phyloP scores from a whole-genome alignment of 2,888 invertebrate genomes.

The Synanthedon vespiformis region DNA sequence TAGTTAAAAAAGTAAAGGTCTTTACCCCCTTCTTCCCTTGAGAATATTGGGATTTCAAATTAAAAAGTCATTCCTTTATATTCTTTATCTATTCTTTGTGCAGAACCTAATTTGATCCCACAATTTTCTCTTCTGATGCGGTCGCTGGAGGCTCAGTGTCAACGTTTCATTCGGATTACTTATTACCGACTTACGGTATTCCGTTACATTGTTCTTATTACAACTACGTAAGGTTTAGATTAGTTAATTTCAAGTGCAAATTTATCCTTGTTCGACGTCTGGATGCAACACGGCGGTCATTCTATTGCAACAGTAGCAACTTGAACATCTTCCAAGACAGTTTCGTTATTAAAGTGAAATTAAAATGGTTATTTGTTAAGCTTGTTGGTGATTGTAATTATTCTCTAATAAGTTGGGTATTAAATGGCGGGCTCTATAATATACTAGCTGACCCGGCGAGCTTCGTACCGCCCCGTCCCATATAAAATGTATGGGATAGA shows the following conservation, averaged over 20 bases:
- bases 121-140: constrained; percentile 46
- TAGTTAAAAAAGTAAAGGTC: background rate
- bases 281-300: constrained; percentile 50
- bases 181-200: constrained; percentile 21
- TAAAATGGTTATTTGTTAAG: constrained; percentile 32
- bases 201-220: constrained; percentile 10
- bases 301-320: constrained; percentile 35
- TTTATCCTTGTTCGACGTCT: constrained; percentile 19
- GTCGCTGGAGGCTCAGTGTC: constrained; percentile 52
- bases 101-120: constrained; percentile 58
- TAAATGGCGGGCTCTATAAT: too few species aligned
- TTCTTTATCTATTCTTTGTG: constrained; percentile 40
- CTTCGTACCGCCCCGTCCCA: too few species aligned
- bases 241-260: constrained; percentile 5
- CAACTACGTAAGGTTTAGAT: constrained; percentile 13
- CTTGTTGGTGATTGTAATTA: constrained; percentile 12
- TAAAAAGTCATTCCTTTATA: constrained; percentile 23
- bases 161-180: constrained; percentile 60
- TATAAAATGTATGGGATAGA: too few species aligned
- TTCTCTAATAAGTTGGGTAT: too few species aligned
- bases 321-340: constrained; percentile 52
- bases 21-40: background rate
- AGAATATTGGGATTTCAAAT: background rate
- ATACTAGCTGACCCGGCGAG: too few species aligned
- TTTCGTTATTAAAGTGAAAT: constrained; percentile 49